phyloP scores from a whole-genome alignment of 1,140 invertebrate species.

The Drosophila nigrodunni region DNA sequence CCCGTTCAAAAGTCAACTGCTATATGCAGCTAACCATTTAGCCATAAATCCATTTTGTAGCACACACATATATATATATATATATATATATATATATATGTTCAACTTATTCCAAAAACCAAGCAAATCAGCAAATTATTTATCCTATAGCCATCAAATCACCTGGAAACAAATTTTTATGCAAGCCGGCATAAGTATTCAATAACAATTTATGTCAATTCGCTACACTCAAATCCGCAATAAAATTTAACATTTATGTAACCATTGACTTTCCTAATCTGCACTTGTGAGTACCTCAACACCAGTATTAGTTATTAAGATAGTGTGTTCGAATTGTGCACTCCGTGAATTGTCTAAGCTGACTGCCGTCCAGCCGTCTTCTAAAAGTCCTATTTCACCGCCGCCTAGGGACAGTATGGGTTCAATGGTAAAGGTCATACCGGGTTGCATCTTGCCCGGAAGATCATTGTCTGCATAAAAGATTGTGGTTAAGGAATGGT shows the following conservation, averaged over 20 bases:
- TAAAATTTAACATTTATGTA: slow-evolving; percentile 53
- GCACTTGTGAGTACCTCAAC: slow-evolving; percentile 89
- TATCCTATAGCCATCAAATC: slow-evolving; percentile 18
- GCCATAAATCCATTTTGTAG: slow-evolving; percentile 1
- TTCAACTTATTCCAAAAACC: slow-evolving; percentile 4
- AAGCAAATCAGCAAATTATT: slow-evolving; percentile 21
- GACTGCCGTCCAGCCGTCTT: slow-evolving; percentile 95
- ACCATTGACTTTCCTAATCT: slow-evolving; percentile 1
- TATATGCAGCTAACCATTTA: slow-evolving; percentile 67
- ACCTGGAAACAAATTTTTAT: slow-evolving; percentile 26
- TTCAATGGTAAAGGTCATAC: slow-evolving; percentile 98
- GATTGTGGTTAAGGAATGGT: background rate
- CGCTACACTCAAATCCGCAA: slow-evolving; percentile 27
- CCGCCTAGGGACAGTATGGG: slow-evolving; percentile 93
- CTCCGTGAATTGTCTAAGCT: slow-evolving; percentile 91
- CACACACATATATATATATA: background rate
- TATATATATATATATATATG: background rate
- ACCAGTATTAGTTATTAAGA: slow-evolving; percentile 92
- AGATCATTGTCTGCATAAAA: slow-evolving; percentile 87
- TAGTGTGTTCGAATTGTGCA: slow-evolving; percentile 96
- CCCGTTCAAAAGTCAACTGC: slow-evolving; percentile 70
- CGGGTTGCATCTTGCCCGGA: slow-evolving; percentile 91
- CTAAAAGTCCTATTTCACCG: slow-evolving; percentile 88
- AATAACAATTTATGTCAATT: slow-evolving; percentile 40
- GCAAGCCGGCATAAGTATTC: slow-evolving; percentile 45